These are phyloP conservation scores for Limosa lapponica DNA, from an alignment of 2,797 vertebrate genomes.

Conservation along the genomic window DNA sequence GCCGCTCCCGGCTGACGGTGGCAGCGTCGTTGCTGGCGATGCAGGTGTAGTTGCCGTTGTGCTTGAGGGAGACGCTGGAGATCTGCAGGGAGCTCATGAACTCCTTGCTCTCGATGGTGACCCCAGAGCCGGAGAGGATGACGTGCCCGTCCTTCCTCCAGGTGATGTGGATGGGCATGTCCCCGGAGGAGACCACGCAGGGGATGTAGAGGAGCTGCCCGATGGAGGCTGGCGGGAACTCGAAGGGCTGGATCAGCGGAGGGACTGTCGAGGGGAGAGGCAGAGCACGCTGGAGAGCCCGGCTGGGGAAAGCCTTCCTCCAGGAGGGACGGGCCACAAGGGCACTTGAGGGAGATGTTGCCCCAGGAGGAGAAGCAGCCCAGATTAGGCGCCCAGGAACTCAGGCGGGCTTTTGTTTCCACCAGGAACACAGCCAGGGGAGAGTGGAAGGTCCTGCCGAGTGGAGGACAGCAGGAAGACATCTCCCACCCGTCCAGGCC, in stretches of 20 bases:
- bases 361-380: neutral
- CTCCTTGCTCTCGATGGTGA: constrained; percentile 96
- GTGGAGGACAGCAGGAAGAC: neutral
- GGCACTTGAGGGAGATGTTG: neutral
- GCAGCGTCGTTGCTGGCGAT: constrained; percentile 94
- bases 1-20: constrained; percentile 95
- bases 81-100: constrained; percentile 98
- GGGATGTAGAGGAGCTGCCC: constrained; percentile 98
- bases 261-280: constrained; percentile 82
- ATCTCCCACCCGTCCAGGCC: neutral
- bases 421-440: neutral
- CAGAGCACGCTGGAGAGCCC: neutral
- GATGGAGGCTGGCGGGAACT: constrained; percentile 96
- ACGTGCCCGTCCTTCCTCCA: constrained; percentile 98
- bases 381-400: neutral
- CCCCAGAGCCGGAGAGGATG: constrained; percentile 91
- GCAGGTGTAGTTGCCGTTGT: constrained; percentile 96
- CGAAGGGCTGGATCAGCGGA: constrained; percentile 97
- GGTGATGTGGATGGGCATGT: constrained; percentile 98
- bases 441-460: neutral
- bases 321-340: accelerated
- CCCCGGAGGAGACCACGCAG: constrained; percentile 95
- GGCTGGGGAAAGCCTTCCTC: neutral
- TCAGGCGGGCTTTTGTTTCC: neutral
- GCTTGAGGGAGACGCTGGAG: constrained; percentile 94